These are phyloP conservation scores for Creontiades dilutus DNA, from an alignment of 2,888 invertebrate species.

Conservation along the genomic window DNA sequence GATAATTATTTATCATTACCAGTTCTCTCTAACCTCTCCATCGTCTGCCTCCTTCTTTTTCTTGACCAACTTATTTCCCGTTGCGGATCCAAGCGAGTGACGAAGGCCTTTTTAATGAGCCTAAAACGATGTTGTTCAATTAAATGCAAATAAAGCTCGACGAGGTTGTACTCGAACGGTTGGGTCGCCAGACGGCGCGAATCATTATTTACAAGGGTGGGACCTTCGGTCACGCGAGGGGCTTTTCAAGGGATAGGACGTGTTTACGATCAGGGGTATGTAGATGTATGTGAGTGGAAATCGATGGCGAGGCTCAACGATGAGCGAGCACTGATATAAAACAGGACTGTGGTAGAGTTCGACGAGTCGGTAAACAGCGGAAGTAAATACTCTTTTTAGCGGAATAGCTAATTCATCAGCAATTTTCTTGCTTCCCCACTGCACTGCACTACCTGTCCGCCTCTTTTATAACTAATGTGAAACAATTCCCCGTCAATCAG, in stretches of 20 bases:
- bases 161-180: neutral
- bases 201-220: slow-evolving; percentile 54
- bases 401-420: no score
- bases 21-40: no score
- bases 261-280: neutral
- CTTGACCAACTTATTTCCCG: neutral
- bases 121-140: slow-evolving; percentile 38
- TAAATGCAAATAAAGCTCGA: slow-evolving; percentile 36
- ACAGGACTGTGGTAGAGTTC: no score
- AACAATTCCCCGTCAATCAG: no score
- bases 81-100: neutral
- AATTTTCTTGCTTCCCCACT: no score
- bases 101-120: neutral
- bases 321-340: no score
- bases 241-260: neutral
- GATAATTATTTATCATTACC: no score
- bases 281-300: neutral
- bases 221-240: slow-evolving; percentile 40
- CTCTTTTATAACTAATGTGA: no score
- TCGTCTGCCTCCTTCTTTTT: neutral
- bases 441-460: no score
- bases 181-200: neutral
- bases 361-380: no score
- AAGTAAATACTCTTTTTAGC: no score
- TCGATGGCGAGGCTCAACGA: neutral